Conservation (phyloP, 2,113 vertebrate species). For the Etheostoma cragini region DNA sequence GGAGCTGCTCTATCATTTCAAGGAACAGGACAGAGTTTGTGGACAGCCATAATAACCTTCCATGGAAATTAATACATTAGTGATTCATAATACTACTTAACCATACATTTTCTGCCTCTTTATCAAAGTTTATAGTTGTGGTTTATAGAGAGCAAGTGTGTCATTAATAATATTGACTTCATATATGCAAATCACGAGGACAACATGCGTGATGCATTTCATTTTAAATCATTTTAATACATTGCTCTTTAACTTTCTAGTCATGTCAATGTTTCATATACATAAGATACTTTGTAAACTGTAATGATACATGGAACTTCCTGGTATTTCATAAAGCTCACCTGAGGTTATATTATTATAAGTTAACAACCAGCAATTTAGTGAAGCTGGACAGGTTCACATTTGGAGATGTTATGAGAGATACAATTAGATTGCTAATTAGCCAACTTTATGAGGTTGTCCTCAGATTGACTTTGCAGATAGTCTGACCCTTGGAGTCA, state of each 20-base stretch:
- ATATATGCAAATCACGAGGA: background rate
- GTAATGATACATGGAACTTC: background rate
- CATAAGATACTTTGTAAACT: background rate
- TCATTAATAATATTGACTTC: slow-evolving; percentile 1
- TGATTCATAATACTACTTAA: slow-evolving; percentile 40
- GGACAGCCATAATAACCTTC: slow-evolving; percentile 48
- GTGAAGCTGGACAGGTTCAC: slow-evolving; percentile 1
- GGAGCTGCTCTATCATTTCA: background rate
- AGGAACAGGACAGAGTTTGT: slow-evolving; percentile 8
- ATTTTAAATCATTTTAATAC: background rate
- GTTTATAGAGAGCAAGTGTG: background rate
- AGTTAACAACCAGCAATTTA: slow-evolving; percentile 40
- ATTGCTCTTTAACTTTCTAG: slow-evolving; percentile 6
- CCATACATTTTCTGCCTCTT: background rate
- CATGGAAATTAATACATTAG: background rate
- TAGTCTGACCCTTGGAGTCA: slow-evolving; percentile 58
- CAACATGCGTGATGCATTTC: background rate
- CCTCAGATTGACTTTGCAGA: slow-evolving; percentile 47
- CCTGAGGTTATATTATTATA: slow-evolving; percentile 18
- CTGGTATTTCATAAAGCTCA: slow-evolving; percentile 1
- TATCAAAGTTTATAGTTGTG: background rate
- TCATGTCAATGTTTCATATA: background rate
- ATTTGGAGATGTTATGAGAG: slow-evolving; percentile 55
- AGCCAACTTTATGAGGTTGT: slow-evolving; percentile 47
- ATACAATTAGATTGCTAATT: slow-evolving; percentile 50